Conservation (phyloP, 2,797 vertebrate species). For the Rhincodon typus region DNA sequence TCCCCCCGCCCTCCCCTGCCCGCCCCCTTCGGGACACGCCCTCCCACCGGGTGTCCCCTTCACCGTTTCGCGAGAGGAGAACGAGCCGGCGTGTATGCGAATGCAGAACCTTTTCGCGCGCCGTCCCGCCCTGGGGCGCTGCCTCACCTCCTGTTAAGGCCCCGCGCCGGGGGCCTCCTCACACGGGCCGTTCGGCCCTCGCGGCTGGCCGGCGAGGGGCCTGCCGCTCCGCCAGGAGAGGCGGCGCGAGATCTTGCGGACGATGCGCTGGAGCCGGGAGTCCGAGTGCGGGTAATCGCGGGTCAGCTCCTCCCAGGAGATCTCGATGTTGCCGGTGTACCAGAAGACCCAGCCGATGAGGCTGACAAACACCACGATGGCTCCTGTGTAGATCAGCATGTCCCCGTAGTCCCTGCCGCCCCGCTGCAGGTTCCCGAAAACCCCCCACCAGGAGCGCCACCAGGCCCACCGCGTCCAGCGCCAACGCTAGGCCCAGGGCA, state of each 20-base stretch:
- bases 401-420: slow-evolving; percentile 76
- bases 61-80: too few relatives aligned
- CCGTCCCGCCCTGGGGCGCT: too few relatives aligned
- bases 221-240: slow-evolving; percentile 45
- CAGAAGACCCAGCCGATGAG: slow-evolving; percentile 81
- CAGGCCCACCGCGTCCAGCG: slow-evolving; percentile 72
- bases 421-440: slow-evolving; percentile 72
- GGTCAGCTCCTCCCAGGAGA: slow-evolving; percentile 62
- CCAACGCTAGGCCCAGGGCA: slow-evolving; percentile 69
- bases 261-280: slow-evolving; percentile 66
- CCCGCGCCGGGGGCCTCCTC: too few relatives aligned
- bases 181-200: neutral
- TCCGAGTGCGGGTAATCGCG: slow-evolving; percentile 56
- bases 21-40: too few relatives aligned
- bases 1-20: too few relatives aligned
- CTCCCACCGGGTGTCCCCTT: too few relatives aligned
- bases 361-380: slow-evolving; percentile 72
- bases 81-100: too few relatives aligned
- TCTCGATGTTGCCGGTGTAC: slow-evolving; percentile 87
- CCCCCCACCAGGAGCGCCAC: slow-evolving; percentile 66
- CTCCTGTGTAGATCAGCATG: slow-evolving; percentile 75
- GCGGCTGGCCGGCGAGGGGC: too few relatives aligned
- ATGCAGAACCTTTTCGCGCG: too few relatives aligned
- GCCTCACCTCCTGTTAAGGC: too few relatives aligned
- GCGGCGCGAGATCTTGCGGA: slow-evolving; percentile 66